phyloP scores from a whole-genome alignment of 2,888 invertebrate species.

The Chorisops tibialis region DNA sequence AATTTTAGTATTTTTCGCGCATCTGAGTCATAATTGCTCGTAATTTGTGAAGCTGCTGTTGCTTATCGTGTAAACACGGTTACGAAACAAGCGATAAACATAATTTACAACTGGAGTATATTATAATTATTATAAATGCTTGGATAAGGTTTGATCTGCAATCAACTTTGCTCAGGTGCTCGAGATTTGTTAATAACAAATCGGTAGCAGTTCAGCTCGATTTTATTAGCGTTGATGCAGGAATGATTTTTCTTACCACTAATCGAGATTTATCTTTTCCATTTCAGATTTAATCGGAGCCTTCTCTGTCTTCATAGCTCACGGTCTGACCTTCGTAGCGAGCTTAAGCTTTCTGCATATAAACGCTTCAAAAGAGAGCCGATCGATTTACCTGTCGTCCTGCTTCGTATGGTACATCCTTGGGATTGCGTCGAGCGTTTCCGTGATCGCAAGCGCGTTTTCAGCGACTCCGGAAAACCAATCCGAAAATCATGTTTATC shows the following conservation, averaged over 20 bases:
- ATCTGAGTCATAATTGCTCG: too few species aligned
- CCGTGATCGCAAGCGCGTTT: conserved; percentile 41
- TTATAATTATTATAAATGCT: too few species aligned
- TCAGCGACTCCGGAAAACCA: neutral
- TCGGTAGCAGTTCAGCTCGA: too few species aligned
- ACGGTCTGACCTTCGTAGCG: conserved; percentile 44
- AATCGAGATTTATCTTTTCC: neutral
- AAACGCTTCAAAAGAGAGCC: conserved; percentile 42
- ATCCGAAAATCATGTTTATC: conserved; percentile 33
- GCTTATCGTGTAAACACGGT: too few species aligned
- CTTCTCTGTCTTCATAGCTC: conserved; percentile 45
- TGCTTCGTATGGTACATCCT: conserved; percentile 44
- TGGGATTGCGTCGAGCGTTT: conserved; percentile 44
- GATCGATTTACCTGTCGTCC: conserved; percentile 41
- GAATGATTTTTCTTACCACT: too few species aligned
- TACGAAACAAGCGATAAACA: too few species aligned
- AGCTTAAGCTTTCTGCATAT: conserved; percentile 44
- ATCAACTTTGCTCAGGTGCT: too few species aligned
- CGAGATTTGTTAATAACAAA: too few species aligned
- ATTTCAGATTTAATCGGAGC: conserved; percentile 44
- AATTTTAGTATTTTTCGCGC: neutral
- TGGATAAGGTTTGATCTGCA: too few species aligned
- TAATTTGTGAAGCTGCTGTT: too few species aligned
- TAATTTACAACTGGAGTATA: too few species aligned
- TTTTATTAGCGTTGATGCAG: too few species aligned